Conservation (phyloP, 2,797 vertebrate species). For the Streptopelia turtur region DNA sequence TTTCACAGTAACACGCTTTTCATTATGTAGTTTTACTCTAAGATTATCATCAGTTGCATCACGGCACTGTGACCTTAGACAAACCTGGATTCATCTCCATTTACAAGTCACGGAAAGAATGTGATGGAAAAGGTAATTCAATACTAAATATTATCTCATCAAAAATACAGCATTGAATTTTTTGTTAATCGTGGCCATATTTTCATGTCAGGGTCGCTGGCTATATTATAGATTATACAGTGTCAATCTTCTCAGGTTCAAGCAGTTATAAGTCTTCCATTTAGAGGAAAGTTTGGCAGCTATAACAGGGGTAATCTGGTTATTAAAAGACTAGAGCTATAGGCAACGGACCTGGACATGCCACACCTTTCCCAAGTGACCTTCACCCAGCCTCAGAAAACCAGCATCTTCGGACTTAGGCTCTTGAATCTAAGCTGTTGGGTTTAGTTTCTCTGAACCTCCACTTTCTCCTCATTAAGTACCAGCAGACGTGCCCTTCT, state of each 20-base stretch:
- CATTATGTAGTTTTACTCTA: not conserved
- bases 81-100: not conserved
- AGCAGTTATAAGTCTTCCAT: not conserved
- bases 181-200: not conserved
- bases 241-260: not conserved
- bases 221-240: not conserved
- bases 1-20: not conserved
- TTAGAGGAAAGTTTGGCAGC: not conserved
- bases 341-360: not conserved
- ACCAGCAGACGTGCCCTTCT: not conserved
- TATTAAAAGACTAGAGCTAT: not conserved
- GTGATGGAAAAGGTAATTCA: not conserved
- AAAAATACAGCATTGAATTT: not conserved
- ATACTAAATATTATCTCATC: not conserved
- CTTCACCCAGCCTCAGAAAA: not conserved
- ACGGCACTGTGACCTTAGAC: not conserved
- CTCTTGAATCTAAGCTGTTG: not conserved
- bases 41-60: not conserved
- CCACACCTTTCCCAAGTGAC: not conserved
- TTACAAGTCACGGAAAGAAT: not conserved
- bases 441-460: not conserved
- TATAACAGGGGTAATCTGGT: not conserved
- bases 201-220: not conserved
- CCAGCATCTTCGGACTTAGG: not conserved
- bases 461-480: not conserved